A percentile compares a stretch with the other conserved stretches of the same genome.
Evolutionary conservation across 2,113 vertebrate genomes (phyloP).

Genomic region (Meriones unguiculatus): DNA sequence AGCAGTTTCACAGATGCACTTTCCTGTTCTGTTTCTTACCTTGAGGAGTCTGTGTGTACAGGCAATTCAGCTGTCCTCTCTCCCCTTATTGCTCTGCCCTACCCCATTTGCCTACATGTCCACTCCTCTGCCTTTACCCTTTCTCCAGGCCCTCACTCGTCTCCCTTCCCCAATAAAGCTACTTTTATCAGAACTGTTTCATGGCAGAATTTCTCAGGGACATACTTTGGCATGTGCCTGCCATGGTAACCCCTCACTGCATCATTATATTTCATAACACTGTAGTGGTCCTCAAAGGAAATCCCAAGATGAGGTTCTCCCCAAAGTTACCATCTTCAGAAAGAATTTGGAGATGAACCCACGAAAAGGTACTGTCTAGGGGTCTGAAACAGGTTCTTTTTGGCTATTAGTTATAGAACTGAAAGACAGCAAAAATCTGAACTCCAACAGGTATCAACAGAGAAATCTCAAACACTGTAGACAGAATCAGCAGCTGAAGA

Average conservation of each 20-base stretch:
- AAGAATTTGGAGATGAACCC: not conserved
- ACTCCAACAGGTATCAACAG: not conserved
- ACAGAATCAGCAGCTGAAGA: not conserved
- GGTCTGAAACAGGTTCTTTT: not conserved
- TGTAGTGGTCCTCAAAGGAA: not conserved
- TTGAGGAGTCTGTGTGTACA: not conserved
- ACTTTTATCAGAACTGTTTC: no score
- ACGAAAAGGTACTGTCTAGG: not conserved
- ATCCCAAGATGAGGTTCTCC: not conserved
- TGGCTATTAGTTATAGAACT: not conserved
- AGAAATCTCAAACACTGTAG: not conserved
- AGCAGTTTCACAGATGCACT: not conserved
- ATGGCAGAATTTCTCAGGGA: no score
- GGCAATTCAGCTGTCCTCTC: no score
- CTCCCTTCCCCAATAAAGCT: no score
- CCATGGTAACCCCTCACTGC: no score
- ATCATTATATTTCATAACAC: no score
- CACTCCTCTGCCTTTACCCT: no score
- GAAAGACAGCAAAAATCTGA: not conserved
- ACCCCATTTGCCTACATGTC: no score
- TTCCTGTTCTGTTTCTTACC: not conserved
- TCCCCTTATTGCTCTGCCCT: no score
- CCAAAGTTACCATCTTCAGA: not conserved
- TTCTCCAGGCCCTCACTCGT: no score
- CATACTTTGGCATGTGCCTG: no score